These are phyloP conservation scores for Elymnias hypermnestra DNA, from an alignment of 1,140 invertebrate genomes.

Conservation along the genomic window DNA sequence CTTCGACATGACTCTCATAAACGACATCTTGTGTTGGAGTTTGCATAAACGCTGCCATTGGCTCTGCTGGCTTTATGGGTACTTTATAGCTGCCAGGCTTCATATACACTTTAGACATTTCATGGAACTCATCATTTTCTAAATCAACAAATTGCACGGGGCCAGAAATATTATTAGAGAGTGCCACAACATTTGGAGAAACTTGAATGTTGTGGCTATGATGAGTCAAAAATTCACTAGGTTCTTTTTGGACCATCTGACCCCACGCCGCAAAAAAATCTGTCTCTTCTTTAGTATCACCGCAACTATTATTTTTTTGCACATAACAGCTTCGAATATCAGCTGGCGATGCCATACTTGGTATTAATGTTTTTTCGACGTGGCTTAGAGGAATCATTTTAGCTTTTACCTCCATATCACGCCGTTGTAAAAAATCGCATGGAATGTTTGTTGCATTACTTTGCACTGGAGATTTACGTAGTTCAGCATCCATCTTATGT, in stretches of 20 bases:
- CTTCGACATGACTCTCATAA: constrained; percentile 43
- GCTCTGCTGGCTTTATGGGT: constrained; percentile 65
- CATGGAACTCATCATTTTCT: constrained; percentile 71
- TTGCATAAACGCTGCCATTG: constrained; percentile 41
- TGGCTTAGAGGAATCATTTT: constrained; percentile 71
- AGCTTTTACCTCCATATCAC: constrained; percentile 63
- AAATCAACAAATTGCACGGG: constrained; percentile 68
- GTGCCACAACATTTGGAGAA: constrained; percentile 58
- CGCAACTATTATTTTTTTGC: constrained; percentile 65
- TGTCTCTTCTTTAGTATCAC: constrained; percentile 61
- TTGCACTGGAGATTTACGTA: constrained; percentile 56
- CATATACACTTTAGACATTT: constrained; percentile 72
- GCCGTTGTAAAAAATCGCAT: constrained; percentile 53
- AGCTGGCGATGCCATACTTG: constrained; percentile 49
- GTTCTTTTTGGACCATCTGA: constrained; percentile 72
- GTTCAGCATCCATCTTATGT: constrained; percentile 64
- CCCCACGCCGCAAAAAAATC: constrained; percentile 73
- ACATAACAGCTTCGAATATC: constrained; percentile 55
- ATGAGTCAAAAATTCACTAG: constrained; percentile 68
- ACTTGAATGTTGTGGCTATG: constrained; percentile 61
- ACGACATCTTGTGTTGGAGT: constrained; percentile 36
- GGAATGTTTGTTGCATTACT: constrained; percentile 42
- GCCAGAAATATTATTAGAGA: constrained; percentile 68
- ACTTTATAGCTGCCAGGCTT: constrained; percentile 73
- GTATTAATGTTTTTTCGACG: constrained; percentile 65